phyloP scores from a whole-genome alignment of 2,797 vertebrate species.

The Enteromius trimaculatus region DNA sequence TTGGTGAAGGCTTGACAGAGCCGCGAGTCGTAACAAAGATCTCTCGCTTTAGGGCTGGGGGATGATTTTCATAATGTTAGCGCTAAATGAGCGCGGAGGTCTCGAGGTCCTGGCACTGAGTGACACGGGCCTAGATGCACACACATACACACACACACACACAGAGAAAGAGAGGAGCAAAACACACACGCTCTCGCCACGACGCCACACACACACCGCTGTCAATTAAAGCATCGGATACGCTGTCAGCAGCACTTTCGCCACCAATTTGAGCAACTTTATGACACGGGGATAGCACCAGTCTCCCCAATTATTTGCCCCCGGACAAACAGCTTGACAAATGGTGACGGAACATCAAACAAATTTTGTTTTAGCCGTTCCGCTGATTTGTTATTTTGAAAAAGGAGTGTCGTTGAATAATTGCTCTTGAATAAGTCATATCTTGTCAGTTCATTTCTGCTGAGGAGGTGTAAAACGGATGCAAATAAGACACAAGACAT shows the following conservation, averaged over 20 bases:
- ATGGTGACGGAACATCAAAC: slow-evolving; percentile 65
- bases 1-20: slow-evolving; percentile 99
- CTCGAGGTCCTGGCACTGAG: slow-evolving; percentile 94
- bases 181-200: slow-evolving; percentile 78
- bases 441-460: slow-evolving; percentile 49
- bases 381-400: slow-evolving; percentile 56
- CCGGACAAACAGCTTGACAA: slow-evolving; percentile 63
- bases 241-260: slow-evolving; percentile 71
- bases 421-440: slow-evolving; percentile 59
- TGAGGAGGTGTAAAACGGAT: slow-evolving; percentile 29
- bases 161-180: slow-evolving; percentile 77
- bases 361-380: slow-evolving; percentile 45
- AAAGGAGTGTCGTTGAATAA: slow-evolving; percentile 61
- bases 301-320: slow-evolving; percentile 77
- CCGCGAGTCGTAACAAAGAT: slow-evolving; percentile 98
- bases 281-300: slow-evolving; percentile 65
- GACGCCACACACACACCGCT: slow-evolving; percentile 64
- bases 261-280: slow-evolving; percentile 73
- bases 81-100: slow-evolving; percentile 96
- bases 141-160: slow-evolving; percentile 77
- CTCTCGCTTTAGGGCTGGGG: slow-evolving; percentile 95
- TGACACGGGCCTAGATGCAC: slow-evolving; percentile 93
- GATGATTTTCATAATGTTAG: slow-evolving; percentile 99
- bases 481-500: slow-evolving; percentile 43
- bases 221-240: slow-evolving; percentile 81